A percentile compares a stretch with the other conserved stretches of the same genome.
Evolutionary conservation across 1,140 invertebrate species (phyloP).

Genomic region (Papilio machaon): DNA sequence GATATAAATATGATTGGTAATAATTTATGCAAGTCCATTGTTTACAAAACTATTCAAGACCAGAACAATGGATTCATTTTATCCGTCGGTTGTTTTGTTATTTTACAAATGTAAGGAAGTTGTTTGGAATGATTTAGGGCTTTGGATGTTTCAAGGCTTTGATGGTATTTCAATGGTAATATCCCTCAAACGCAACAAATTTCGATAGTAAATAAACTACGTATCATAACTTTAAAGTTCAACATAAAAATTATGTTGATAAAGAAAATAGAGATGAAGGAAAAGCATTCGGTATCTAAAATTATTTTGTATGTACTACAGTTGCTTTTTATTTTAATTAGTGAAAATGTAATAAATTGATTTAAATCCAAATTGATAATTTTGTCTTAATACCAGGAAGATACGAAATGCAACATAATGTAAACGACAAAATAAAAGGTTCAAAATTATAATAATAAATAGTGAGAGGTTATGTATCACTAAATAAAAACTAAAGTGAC

Average conservation of each 20-base stretch:
- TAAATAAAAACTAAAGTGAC: slow-evolving; percentile 10
- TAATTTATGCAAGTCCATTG: slow-evolving; percentile 34
- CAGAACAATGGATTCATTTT: slow-evolving; percentile 27
- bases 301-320: too few relatives aligned
- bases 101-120: slow-evolving; percentile 35
- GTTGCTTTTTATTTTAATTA: too few relatives aligned
- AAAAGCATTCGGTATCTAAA: too few relatives aligned
- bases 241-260: too few relatives aligned
- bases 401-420: too few relatives aligned
- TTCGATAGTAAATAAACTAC: neutral
- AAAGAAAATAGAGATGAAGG: too few relatives aligned
- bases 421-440: too few relatives aligned
- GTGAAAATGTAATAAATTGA: too few relatives aligned
- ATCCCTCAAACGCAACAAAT: neutral
- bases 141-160: neutral
- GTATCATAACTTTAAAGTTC: neutral
- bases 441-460: too few relatives aligned
- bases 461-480: neutral
- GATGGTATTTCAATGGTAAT: slow-evolving; percentile 12
- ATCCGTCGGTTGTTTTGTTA: slow-evolving; percentile 26
- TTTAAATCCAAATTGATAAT: too few relatives aligned
- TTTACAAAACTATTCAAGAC: slow-evolving; percentile 31
- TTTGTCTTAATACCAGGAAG: too few relatives aligned
- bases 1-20: slow-evolving; percentile 7
- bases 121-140: slow-evolving; percentile 26